Evolutionary conservation across 2,797 vertebrate species (phyloP), one percentile per base, ranked within the genome.

Genomic region (Falco columbarius): DNA sequence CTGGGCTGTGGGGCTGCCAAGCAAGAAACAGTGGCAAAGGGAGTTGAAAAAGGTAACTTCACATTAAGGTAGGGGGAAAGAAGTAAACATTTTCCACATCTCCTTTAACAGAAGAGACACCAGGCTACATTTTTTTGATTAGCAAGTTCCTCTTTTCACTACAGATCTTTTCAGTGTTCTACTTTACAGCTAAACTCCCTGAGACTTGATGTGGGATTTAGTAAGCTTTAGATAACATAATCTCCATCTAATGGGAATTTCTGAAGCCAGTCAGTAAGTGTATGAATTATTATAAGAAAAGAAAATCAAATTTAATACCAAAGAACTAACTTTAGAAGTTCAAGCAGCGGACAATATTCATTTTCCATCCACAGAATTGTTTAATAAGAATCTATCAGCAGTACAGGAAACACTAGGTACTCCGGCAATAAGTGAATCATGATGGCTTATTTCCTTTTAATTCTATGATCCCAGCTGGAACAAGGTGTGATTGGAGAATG

Each of bases 401-500:
- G 66, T 94, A 85, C 96, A 98, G 93, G 96, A 97, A 98, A 97
- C 92, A 89, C 94, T 91, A 96, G 92, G 91, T 97, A 97, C 93
- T 96, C 72, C 0, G 26, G 95, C 94, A 95, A 96, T 97, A 98
- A 98, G 95, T 98, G 98, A 98, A 98, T 98, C 97, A 98, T 98
- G 97, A 98, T 98, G 97, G 95, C 95, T 98, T 98, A 98, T 98
- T 99, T 98, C 97, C 97, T 98, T 97, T 98, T 97, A 97, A 98
- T 98, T 98, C 97, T 97, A 96, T 97, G 96, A 98, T 97, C 96
- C 98, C 98, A 98, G 98, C 97, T 98, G 98, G 98, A 98, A 93
- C 95, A 98, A 98, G 97, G 98, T 98, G 97, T 97, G 98, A 97
- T 94, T 97, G 94, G 97, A 98, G 97, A 98, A 98, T 97, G 89